Conservation (phyloP, 2,113 vertebrate genomes). For the Colistium nudipinnis region DNA sequence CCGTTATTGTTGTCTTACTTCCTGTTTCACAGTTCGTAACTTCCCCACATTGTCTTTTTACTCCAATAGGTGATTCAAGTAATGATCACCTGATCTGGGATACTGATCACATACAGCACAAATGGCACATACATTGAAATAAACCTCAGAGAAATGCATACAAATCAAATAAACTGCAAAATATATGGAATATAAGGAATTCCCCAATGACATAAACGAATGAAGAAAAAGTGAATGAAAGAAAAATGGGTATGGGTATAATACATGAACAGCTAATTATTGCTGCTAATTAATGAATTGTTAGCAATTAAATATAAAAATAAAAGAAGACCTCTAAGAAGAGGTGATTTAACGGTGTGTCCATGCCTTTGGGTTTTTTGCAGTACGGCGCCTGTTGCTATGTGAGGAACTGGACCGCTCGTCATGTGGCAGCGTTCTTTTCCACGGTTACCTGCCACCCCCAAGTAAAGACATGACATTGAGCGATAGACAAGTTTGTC, state of each 20-base stretch:
- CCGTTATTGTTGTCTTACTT: constrained; percentile 52
- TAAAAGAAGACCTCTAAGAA: no score
- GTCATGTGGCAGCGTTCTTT: constrained; percentile 96
- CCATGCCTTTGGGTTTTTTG: constrained; percentile 12
- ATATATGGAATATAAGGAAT: not conserved
- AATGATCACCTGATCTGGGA: constrained; percentile 10
- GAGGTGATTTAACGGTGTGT: not conserved
- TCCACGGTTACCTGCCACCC: constrained; percentile 96
- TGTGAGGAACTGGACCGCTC: constrained; percentile 98
- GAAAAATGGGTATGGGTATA: not conserved
- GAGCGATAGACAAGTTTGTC: not conserved
- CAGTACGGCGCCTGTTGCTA: constrained; percentile 91
- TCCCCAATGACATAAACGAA: not conserved
- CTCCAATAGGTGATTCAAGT: constrained; percentile 18
- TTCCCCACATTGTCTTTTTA: constrained; percentile 63
- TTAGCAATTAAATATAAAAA: no score
- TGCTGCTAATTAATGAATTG: not conserved
- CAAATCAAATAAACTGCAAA: not conserved
- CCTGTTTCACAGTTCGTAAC: constrained; percentile 60
- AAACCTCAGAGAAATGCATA: not conserved
- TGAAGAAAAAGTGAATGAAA: not conserved
- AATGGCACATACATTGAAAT: not conserved
- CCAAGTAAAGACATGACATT: constrained; percentile 83
- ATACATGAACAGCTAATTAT: not conserved
- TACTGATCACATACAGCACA: constrained; percentile 13